These are phyloP conservation scores for Porphyrio hochstetteri DNA, from an alignment of 2,113 vertebrate species.

Conservation along the genomic window DNA sequence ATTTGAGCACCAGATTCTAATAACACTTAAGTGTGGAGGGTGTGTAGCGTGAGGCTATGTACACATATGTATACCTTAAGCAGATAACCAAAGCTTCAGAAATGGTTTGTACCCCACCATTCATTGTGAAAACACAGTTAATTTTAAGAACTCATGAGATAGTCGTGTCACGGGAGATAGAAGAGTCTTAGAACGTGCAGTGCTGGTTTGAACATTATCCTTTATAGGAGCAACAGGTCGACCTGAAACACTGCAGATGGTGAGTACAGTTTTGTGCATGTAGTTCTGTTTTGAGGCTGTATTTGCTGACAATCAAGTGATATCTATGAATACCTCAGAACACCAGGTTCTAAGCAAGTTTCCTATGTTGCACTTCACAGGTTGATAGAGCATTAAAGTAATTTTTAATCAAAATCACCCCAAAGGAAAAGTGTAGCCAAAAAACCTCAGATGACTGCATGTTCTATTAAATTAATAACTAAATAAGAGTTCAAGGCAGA, in stretches of 20 bases:
- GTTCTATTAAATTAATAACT: neutral
- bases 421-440: neutral
- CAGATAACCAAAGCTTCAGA: neutral
- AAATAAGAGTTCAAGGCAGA: neutral
- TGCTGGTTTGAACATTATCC: neutral
- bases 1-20: neutral
- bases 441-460: neutral
- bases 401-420: neutral
- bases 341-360: neutral
- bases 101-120: accelerated
- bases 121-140: neutral
- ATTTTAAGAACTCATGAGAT: neutral
- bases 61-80: neutral
- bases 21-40: neutral
- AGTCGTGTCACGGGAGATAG: neutral
- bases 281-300: neutral
- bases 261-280: neutral
- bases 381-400: neutral
- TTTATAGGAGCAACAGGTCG: neutral
- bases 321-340: neutral
- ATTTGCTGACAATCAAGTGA: neutral
- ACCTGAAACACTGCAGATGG: neutral
- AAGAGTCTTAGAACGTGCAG: neutral
- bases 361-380: neutral
- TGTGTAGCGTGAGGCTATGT: accelerated